Base-by-base conservation (phyloP, 1,140 invertebrate genomes). In the Sinonovacula constricta region DNA sequence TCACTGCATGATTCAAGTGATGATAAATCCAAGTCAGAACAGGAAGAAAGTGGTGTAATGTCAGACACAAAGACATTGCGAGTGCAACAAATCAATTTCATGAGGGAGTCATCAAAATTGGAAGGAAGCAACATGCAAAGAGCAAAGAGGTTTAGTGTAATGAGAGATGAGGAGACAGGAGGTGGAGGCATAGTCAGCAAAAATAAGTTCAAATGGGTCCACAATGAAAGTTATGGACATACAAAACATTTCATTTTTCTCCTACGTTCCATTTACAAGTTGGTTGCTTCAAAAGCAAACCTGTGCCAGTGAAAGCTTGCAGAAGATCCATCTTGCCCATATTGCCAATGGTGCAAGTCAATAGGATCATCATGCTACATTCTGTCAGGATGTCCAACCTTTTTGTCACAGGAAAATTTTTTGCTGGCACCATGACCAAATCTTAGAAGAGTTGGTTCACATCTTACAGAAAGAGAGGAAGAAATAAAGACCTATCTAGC, bases 151-250 rank as follows among this genome's bases (percentile, higher is more conserved):
- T 15, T 3, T 69, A 31, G 67, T 69, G 7, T 53, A 69, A 24
- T 22, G 2, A 49, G 63, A 66, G 39, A 14, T 65, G 12, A 24
- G 63, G 39, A 51, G 24, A 49, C 14, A 34, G 30, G 53, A 57
- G 36, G 67, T 22, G 1, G 51, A 69, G 5, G 26, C 53, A 56
- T 0, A 34, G 22, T 56, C 53, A 53, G 33, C 69, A 72, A 59
- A 36, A 24, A n/a, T 18, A 28, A 22, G 34, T 57, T 33, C 68
- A 71, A 59, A 28, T 71, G 28, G 56, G 24, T 26, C n/a, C n/a
- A 5, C 69, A 72, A 33, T 36, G 30, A 53, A 68, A 81, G 14
- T 22, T 60, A 33, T 81, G 62, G 74, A 67, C 60, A 31, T 66
- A 51, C 22, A 63, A 78, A 31, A 68, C 60, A 54, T 33, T 53